Base-by-base conservation (phyloP, 2,888 invertebrate species). In the Chirona hameri region DNA sequence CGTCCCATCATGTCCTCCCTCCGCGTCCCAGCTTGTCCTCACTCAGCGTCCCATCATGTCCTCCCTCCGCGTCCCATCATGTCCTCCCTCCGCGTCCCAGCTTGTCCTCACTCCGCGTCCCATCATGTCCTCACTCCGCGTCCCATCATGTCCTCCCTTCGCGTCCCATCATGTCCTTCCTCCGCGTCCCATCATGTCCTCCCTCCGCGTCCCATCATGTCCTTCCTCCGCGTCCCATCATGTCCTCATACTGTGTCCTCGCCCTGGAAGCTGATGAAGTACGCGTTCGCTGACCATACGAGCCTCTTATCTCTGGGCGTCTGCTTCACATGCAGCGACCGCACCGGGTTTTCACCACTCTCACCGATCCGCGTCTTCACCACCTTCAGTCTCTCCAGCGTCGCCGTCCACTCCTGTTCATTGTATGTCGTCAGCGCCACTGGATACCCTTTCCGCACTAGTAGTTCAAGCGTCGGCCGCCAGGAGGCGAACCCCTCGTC, bases 361-460 rank as follows among this genome's bases (percentile, higher is more conserved):
- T 82, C 80, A 5, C 82, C 52, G 14, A 84, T 24, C 21, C 81
- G 69, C 14, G 57, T 27, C 5, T 81, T 55, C 21, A 84, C 57
- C n/a, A 46, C 21, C 18, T 69, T 55, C 81, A 84, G 81, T 76
- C 79, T 82, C 83, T 84, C 60, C 39, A 84, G 52, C 21, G 84
- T 84, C 0, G 82, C 65, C 4, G 82, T 60, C 29, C 79, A 84
- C 69, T 84, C 84, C n/a, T 83, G 83, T 31, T 79, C 27, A 72
- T 84, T 84, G 83, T 83, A 84, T 15, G 84, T 84, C 18, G 84
- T 83, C 83, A 84, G 81, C n/a, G 81, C 81, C 24, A 82, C 24
- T 15, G 84, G 83, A 10, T 83, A 60, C 0, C 46, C 46, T 29
- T 83, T 79, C 31, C 82, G 48, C n/a, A 82, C 82, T 52, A 84